These are phyloP conservation scores for Atta texana DNA, from an alignment of 1,140 invertebrate species.

Conservation along the genomic window DNA sequence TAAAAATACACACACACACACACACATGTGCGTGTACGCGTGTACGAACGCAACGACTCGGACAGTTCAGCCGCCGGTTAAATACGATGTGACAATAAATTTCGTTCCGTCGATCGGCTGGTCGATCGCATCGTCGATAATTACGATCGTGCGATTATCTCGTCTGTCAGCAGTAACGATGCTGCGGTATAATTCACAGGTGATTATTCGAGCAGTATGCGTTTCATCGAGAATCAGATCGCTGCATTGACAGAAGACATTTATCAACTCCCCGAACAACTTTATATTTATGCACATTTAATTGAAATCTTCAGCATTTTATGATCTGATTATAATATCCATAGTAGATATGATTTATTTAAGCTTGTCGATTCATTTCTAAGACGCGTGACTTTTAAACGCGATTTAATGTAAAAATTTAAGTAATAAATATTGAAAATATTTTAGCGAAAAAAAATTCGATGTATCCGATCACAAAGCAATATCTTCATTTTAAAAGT, in stretches of 20 bases:
- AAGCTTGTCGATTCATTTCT: background rate
- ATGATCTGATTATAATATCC: background rate
- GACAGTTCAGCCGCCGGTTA: constrained; percentile 78
- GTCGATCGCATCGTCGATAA: constrained; percentile 67
- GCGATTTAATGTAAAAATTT: background rate
- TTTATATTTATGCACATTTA: constrained; percentile 47
- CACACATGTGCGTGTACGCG: constrained; percentile 3
- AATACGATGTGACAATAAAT: constrained; percentile 78
- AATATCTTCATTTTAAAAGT: background rate
- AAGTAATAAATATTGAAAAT: background rate
- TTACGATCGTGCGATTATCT: constrained; percentile 67
- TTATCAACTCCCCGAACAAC: constrained; percentile 32
- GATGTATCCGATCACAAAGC: background rate
- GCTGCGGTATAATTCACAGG: constrained; percentile 47
- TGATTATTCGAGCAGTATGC: constrained; percentile 55
- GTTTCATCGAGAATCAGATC: constrained; percentile 54
- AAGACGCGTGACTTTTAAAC: background rate
- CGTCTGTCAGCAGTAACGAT: constrained; percentile 53
- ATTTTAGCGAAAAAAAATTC: background rate
- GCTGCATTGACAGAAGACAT: constrained; percentile 50
- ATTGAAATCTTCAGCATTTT: constrained; percentile 34
- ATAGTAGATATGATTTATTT: constrained; percentile 3
- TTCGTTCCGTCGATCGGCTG: constrained; percentile 70
- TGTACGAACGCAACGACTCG: constrained; percentile 50
- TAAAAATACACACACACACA: too few relatives aligned